Conservation (phyloP, 2,888 invertebrate species). For the Lamproptera curius region DNA sequence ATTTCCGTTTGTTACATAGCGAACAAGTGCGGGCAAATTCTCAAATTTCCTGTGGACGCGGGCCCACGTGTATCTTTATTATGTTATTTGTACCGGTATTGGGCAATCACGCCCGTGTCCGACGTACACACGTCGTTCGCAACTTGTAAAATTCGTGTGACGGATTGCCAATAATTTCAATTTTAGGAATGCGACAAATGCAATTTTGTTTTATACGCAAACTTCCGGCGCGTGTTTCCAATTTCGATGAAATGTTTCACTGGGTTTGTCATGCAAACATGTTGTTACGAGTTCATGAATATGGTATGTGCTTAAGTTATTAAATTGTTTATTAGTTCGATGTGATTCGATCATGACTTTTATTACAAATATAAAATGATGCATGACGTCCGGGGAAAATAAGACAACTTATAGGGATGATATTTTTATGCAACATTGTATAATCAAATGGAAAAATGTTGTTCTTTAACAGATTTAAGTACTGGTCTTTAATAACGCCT, state of each 20-base stretch:
- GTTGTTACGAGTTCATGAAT: no score
- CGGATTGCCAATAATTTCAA: conserved; percentile 11
- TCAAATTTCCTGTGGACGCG: conserved; percentile 1
- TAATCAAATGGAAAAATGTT: no score
- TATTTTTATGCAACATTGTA: no score
- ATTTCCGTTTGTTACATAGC: conserved; percentile 3
- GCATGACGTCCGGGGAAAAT: no score
- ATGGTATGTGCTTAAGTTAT: no score
- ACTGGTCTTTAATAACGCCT: no score
- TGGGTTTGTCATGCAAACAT: not conserved
- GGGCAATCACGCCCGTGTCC: conserved; percentile 13
- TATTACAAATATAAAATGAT: no score
- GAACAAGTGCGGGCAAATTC: not conserved
- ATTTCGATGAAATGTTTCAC: not conserved
- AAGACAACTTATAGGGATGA: no score
- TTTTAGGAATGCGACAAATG: conserved; percentile 5
- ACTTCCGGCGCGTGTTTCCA: not conserved
- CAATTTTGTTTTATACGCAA: conserved; percentile 1
- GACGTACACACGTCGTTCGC: not conserved
- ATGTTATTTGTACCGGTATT: conserved; percentile 11
- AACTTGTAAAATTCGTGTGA: conserved; percentile 8
- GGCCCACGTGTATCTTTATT: conserved; percentile 12
- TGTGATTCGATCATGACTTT: no score
- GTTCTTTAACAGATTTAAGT: no score
- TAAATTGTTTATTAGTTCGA: no score